Evolutionary conservation across 2,797 vertebrate species (phyloP).

Genomic region (Valencia hispanica): DNA sequence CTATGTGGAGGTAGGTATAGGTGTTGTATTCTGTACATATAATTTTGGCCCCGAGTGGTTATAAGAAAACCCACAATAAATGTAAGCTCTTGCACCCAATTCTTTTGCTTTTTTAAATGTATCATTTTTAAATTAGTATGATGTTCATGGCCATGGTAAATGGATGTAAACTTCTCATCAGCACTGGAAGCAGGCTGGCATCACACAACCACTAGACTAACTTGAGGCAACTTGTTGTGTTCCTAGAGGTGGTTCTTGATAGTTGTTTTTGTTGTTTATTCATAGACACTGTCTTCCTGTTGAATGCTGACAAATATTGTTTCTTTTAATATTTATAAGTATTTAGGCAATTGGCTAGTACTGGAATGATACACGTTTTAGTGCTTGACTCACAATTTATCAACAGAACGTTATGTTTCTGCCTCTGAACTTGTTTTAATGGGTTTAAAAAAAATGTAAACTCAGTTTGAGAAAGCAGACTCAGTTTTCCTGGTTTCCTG

Average conservation of each 20-base stretch:
- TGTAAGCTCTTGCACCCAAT: too few species aligned
- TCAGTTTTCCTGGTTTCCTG: constrained; percentile 25
- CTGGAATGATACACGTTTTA: not conserved
- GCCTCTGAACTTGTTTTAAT: not conserved
- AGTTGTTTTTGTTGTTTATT: not conserved
- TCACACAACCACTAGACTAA: not conserved
- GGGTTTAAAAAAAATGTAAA: constrained; percentile 17
- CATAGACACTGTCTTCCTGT: not conserved
- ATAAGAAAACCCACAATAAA: too few species aligned
- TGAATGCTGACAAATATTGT: not conserved
- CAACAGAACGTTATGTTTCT: not conserved
- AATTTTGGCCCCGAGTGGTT: too few species aligned
- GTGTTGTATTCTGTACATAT: too few species aligned
- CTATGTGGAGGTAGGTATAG: too few species aligned
- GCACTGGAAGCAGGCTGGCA: too few species aligned
- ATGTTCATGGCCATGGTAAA: too few species aligned
- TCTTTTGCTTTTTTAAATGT: too few species aligned
- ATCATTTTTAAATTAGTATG: too few species aligned
- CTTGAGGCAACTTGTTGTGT: not conserved
- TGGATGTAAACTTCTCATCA: too few species aligned
- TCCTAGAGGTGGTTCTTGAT: not conserved
- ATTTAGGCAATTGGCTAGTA: not conserved
- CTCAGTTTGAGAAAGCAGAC: constrained; percentile 11
- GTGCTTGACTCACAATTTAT: not conserved
- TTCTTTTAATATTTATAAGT: not conserved